phyloP scores from a whole-genome alignment of 2,797 vertebrate genomes.

The Trachurus trachurus region DNA sequence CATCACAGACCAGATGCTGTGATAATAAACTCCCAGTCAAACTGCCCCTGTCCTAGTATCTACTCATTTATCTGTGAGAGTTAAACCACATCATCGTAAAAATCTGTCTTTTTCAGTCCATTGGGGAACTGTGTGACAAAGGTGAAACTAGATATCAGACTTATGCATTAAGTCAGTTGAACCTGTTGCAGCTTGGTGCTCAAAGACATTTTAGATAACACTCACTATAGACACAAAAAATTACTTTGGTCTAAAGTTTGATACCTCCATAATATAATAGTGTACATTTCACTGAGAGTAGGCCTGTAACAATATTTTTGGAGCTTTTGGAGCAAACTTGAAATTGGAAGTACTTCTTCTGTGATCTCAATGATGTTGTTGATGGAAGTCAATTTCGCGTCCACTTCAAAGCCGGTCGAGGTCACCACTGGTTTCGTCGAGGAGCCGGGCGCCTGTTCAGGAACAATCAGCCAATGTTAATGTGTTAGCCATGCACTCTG shows the following conservation, averaged over 20 bases:
- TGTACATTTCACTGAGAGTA: background rate
- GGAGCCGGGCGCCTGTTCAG: constrained; percentile 87
- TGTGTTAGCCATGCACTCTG: constrained; percentile 35
- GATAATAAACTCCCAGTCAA: background rate
- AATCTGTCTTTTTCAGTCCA: background rate
- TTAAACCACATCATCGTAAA: background rate
- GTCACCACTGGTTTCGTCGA: constrained; percentile 84
- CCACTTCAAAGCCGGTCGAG: constrained; percentile 34
- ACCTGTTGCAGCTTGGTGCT: background rate
- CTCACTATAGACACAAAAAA: background rate
- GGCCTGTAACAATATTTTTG: background rate
- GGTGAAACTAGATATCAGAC: background rate
- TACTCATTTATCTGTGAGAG: background rate
- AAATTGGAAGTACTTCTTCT: constrained; percentile 23
- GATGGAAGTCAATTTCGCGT: constrained; percentile 32
- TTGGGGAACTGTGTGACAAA: background rate
- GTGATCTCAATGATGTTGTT: constrained; percentile 26
- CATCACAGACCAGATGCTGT: background rate
- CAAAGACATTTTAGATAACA: background rate
- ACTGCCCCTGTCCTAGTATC: background rate
- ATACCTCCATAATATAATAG: background rate
- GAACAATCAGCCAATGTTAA: constrained; percentile 81
- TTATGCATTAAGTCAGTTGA: background rate
- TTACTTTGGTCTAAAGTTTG: background rate
- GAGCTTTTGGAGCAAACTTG: background rate